Conservation (phyloP, 2,888 invertebrate species). For the Andrena hattorfiana region DNA sequence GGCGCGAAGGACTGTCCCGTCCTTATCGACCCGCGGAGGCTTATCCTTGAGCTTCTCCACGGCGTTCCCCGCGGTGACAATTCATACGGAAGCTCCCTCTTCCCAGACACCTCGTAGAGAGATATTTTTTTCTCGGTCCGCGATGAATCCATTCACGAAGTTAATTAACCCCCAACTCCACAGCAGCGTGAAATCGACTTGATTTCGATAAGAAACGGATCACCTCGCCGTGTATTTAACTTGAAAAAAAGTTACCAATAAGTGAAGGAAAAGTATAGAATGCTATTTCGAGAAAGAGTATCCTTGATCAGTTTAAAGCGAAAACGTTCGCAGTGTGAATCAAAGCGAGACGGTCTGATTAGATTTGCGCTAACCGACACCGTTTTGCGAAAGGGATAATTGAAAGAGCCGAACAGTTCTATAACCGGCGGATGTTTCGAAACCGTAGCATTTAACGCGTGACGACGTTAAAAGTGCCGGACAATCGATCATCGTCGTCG, state of each 20-base stretch:
- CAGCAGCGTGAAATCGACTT: too few relatives aligned
- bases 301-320: neutral
- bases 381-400: constrained; percentile 8
- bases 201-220: too few relatives aligned
- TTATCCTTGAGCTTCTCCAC: constrained; percentile 42
- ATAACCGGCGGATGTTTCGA: constrained; percentile 11
- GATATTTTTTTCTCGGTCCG: neutral
- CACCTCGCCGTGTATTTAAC: too few relatives aligned
- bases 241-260: too few relatives aligned
- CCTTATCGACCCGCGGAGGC: constrained; percentile 63
- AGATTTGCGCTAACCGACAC: neutral
- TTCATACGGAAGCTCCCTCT: constrained; percentile 13
- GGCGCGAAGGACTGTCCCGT: constrained; percentile 58
- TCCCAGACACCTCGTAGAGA: neutral
- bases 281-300: too few relatives aligned
- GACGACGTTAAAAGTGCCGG: constrained; percentile 36
- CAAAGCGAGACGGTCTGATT: neutral
- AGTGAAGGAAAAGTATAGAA: too few relatives aligned
- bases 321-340: neutral
- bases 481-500: constrained; percentile 62
- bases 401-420: constrained; percentile 15
- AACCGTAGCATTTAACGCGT: constrained; percentile 24
- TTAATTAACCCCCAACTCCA: neutral
- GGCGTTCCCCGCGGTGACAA: constrained; percentile 36
- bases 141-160: neutral